Base-by-base conservation (phyloP, 2,888 invertebrate species). In the Megaustenia siamemsis region DNA sequence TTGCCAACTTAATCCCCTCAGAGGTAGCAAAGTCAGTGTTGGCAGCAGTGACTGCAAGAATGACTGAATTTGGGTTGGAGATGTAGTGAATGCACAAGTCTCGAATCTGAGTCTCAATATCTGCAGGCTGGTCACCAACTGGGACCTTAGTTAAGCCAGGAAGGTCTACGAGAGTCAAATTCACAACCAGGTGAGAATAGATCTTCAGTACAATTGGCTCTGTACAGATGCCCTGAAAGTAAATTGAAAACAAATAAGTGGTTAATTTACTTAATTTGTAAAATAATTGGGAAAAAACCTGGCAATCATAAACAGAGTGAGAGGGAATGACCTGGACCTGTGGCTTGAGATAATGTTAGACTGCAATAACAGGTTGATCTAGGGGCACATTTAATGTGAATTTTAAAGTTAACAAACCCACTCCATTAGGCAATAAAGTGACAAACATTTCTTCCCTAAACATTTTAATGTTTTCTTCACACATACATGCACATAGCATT, bases 11-110 rank as follows among this genome's bases (percentile, higher is more conserved):
- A 83, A 99, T 95, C 88, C 98, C 97, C 94, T 99, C 99, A 88
- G 98, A 99, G 0, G 99, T 99, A 3, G 99, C 99, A 96, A 99
- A 98, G 94, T 99, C 99, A 1, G 98, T 98, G 93, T 99, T 99
- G 32, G 99, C 99, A 6, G 99, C 97, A 0, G 98, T 98, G 56
- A 99, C 98, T 12, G 99, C 99, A 93, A 99, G 95, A 89, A 99
- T 99, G 87, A 99, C 98, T 1, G 98, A 98, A 95, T 99, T 99
- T 0, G 99, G 99, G 95, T 99, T 99, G 86, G 96, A 96, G 90
- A 98, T 98, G 93, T 98, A 97, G 90, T 97, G 96, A 71, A 97
- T 93, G 49, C 99, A 96, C 91, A 99, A 95, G 86, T 97, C 96
- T 87, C 96, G 96, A 88, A 99, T 98, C 95, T 99, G 98, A 80